These are phyloP conservation scores for Ophiodon elongatus DNA, from an alignment of 2,113 vertebrate species.

Conservation along the genomic window DNA sequence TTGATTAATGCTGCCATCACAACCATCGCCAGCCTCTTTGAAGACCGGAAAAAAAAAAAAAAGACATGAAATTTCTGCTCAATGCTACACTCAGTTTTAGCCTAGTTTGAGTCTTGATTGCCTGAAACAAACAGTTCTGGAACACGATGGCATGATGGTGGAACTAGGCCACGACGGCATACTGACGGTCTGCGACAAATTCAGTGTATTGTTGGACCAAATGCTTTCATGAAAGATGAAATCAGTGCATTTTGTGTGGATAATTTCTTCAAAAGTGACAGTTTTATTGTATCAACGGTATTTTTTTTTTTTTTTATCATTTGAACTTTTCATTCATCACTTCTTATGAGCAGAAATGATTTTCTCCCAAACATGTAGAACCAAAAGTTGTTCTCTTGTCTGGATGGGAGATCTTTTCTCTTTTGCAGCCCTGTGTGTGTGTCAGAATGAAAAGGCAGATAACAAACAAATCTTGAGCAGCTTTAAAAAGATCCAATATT, in stretches of 20 bases:
- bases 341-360: conserved; percentile 8
- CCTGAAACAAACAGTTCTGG: conserved; percentile 62
- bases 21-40: conserved; percentile 68
- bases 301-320: background rate
- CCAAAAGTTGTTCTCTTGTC: no score
- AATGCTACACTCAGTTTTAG: conserved; percentile 44
- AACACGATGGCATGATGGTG: conserved; percentile 36
- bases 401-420: no score
- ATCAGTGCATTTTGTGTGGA: background rate
- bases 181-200: conserved; percentile 19
- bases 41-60: conserved; percentile 46
- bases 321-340: background rate
- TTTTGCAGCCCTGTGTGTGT: no score
- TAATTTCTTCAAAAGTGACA: background rate
- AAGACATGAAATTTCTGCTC: conserved; percentile 52
- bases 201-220: background rate
- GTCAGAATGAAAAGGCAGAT: no score
- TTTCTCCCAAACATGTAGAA: background rate
- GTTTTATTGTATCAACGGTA: background rate
- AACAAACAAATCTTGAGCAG: no score
- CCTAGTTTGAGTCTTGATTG: conserved; percentile 59
- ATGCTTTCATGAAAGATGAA: conserved; percentile 30
- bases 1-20: conserved; percentile 79
- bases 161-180: conserved; percentile 49
- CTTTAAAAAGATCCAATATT: no score